Conservation (phyloP, 2,888 invertebrate genomes). For the Nephrotoma flavescens region DNA sequence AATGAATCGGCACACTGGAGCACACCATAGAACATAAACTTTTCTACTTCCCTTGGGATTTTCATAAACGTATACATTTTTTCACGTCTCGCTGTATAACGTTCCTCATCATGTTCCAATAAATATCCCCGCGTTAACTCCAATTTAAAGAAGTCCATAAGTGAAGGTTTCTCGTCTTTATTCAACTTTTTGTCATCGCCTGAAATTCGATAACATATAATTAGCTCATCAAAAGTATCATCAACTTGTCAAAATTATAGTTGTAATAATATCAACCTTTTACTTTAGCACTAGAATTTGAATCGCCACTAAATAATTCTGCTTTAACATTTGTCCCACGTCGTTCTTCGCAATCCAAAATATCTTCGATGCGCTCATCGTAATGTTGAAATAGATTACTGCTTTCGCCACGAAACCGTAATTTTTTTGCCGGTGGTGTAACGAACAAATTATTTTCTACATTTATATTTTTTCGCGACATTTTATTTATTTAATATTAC, state of each 20-base stretch:
- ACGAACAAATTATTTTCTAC: conserved; percentile 11
- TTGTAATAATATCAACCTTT: not conserved
- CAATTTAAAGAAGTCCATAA: conserved; percentile 58
- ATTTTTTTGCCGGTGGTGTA: conserved; percentile 27
- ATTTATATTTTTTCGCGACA: conserved; percentile 17
- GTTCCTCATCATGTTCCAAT: conserved; percentile 87
- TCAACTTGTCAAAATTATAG: not conserved
- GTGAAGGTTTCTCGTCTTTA: conserved; percentile 18
- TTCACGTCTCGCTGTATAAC: conserved; percentile 84
- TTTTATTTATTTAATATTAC: conserved; percentile 6
- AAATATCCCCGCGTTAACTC: conserved; percentile 88
- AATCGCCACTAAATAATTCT: conserved; percentile 13
- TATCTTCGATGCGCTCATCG: conserved; percentile 19
- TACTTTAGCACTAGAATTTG: not conserved
- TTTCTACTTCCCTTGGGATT: conserved; percentile 83
- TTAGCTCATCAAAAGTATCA: not conserved
- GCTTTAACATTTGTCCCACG: conserved; percentile 7
- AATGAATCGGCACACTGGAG: conserved; percentile 96
- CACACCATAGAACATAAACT: conserved; percentile 87
- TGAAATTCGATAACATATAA: conserved; percentile 7
- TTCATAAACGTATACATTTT: conserved; percentile 95
- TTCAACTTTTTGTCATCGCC: not conserved
- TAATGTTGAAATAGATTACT: conserved; percentile 22
- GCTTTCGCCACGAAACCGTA: conserved; percentile 32
- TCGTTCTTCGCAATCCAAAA: conserved; percentile 16